A percentile compares a stretch with the other conserved stretches of the same genome.
Evolutionary conservation across 2,888 invertebrate genomes (phyloP).

Genomic region (Phengaris alcon): DNA sequence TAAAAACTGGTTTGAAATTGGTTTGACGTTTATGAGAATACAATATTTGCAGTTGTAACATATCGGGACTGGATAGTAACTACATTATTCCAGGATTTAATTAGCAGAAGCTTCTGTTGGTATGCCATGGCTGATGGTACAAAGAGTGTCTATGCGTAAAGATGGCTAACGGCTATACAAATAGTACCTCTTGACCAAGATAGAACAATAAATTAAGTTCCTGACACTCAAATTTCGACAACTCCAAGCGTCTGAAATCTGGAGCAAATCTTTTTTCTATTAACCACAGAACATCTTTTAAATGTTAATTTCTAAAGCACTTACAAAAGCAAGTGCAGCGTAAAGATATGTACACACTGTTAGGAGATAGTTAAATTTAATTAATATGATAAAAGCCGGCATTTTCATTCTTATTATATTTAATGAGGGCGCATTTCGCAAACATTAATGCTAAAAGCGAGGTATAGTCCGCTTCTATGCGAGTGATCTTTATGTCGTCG

Average conservation of each 20-base stretch:
- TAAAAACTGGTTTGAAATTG: no score
- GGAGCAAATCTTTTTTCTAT: not conserved
- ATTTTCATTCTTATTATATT: conserved; percentile 28
- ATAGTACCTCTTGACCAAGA: no score
- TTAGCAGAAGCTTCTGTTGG: no score
- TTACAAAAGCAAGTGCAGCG: conserved; percentile 18
- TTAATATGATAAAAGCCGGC: conserved; percentile 21
- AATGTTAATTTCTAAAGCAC: conserved; percentile 11
- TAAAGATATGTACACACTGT: conserved; percentile 15
- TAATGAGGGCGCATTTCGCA: conserved; percentile 26
- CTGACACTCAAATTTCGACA: not conserved
- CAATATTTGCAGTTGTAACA: no score
- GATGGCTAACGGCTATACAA: no score
- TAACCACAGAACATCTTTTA: conserved; percentile 7
- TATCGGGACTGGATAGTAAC: no score
- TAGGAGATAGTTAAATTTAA: conserved; percentile 24
- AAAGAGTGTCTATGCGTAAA: no score
- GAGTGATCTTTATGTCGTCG: not conserved
- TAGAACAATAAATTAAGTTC: no score
- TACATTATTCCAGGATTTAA: no score
- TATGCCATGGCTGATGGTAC: no score
- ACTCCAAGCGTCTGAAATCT: not conserved
- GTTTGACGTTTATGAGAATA: no score
- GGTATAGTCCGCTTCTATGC: not conserved
- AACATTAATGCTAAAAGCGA: conserved; percentile 21